phyloP scores from a whole-genome alignment of 23 tunicate species.

The Oikopleura dioica region DNA sequence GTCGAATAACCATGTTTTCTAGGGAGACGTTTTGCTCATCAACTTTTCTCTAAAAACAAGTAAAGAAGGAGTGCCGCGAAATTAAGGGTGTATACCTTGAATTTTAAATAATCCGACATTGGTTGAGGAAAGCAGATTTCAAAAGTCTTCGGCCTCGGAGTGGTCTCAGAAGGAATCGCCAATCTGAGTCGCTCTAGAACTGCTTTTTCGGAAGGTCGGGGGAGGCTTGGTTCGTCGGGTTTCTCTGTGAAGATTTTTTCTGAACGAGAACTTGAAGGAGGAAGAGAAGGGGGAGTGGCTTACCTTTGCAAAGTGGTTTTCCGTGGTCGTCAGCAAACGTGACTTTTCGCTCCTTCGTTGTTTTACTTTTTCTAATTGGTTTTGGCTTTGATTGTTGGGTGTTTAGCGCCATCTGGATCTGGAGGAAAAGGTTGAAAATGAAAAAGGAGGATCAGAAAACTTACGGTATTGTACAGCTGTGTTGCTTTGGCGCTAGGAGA shows the following conservation, averaged over 20 bases:
- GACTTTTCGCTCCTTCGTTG: conserved; percentile 23
- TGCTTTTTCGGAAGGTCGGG: not conserved
- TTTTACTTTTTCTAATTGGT: not conserved
- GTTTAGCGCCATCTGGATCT: no score
- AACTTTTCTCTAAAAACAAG: conserved; percentile 15
- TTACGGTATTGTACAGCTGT: no score
- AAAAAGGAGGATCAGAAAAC: no score
- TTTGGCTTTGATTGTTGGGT: no score
- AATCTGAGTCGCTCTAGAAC: not conserved
- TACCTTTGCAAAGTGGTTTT: conserved; percentile 8
- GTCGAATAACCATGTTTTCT: conserved; percentile 34
- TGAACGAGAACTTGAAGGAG: not conserved
- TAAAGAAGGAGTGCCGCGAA: no score
- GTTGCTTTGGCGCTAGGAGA: no score
- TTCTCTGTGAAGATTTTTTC: not conserved
- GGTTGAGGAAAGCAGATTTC: conserved; percentile 43
- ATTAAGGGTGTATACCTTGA: conserved; percentile 16
- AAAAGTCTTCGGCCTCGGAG: conserved; percentile 16
- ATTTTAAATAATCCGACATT: conserved; percentile 29
- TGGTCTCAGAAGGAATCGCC: not conserved
- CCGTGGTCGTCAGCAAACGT: conserved; percentile 80
- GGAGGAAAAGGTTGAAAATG: no score
- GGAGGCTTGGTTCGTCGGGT: not conserved
- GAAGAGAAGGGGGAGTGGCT: not conserved
- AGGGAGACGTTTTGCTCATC: conserved; percentile 25